phyloP scores from a whole-genome alignment of 2,888 invertebrate species.

The Anodontia alba region DNA sequence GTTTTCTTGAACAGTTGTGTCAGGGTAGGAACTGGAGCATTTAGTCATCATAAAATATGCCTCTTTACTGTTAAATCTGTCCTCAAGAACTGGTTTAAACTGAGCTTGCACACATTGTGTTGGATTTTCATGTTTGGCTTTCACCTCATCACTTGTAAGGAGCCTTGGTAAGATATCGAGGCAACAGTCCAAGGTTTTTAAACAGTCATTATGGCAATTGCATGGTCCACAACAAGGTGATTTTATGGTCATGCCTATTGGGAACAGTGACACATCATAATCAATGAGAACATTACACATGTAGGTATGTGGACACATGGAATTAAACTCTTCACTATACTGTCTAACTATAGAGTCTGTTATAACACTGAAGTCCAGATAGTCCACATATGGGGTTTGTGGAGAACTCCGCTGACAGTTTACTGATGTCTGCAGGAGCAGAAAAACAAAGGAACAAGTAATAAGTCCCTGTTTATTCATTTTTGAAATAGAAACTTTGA shows the following conservation, averaged over 20 bases:
- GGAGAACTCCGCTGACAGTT: background rate
- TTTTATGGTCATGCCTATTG: background rate
- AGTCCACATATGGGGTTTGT: background rate
- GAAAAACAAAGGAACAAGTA: background rate
- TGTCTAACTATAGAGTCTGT: background rate
- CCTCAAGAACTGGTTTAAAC: background rate
- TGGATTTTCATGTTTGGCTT: background rate
- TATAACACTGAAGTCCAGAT: background rate
- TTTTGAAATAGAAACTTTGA: too few species aligned
- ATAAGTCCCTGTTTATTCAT: background rate
- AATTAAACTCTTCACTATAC: constrained; percentile 1
- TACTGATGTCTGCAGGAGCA: background rate
- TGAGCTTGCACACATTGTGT: constrained; percentile 27
- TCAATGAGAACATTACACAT: constrained; percentile 13
- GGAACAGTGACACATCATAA: background rate
- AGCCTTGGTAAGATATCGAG: constrained; percentile 21
- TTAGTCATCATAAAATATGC: constrained; percentile 18
- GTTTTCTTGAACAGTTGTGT: background rate
- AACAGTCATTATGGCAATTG: constrained; percentile 15
- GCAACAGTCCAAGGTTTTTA: constrained; percentile 8
- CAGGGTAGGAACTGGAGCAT: constrained; percentile 13
- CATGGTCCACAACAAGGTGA: constrained; percentile 26
- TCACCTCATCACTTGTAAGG: background rate
- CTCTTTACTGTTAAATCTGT: constrained; percentile 7
- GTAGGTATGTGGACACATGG: constrained; percentile 19